phyloP scores from a whole-genome alignment of 1,140 invertebrate genomes.

The Archegozetes longisetosus region DNA sequence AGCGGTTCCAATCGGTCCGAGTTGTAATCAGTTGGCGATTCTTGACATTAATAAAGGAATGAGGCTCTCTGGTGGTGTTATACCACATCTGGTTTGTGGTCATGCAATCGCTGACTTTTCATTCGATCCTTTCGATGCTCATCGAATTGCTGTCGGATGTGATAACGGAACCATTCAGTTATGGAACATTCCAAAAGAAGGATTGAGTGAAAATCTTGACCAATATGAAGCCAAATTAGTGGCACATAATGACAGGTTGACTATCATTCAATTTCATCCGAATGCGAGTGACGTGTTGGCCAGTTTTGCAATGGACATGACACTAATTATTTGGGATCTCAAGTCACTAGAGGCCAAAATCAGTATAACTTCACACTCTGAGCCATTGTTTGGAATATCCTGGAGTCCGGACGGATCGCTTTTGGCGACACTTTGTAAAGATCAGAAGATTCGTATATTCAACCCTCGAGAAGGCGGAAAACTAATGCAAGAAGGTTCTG shows the following conservation, averaged over 20 bases:
- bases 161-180: slow-evolving; percentile 75
- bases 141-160: slow-evolving; percentile 62
- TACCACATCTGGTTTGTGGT: slow-evolving; percentile 69
- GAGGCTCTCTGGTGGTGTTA: slow-evolving; percentile 56
- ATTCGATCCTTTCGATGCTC: slow-evolving; percentile 77
- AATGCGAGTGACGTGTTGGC: slow-evolving; percentile 64
- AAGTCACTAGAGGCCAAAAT: slow-evolving; percentile 21
- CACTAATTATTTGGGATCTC: slow-evolving; percentile 64
- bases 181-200: slow-evolving; percentile 54
- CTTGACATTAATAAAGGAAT: slow-evolving; percentile 46
- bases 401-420: slow-evolving; percentile 77
- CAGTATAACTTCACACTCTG: slow-evolving; percentile 12
- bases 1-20: slow-evolving; percentile 67
- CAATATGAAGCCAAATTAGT: slow-evolving; percentile 37
- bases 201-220: slow-evolving; percentile 52
- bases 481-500: slow-evolving; percentile 56
- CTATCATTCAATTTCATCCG: slow-evolving; percentile 77
- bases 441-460: slow-evolving; percentile 65
- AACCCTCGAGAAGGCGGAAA: slow-evolving; percentile 44
- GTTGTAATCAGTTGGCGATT: slow-evolving; percentile 73
- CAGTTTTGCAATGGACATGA: slow-evolving; percentile 72
- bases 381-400: slow-evolving; percentile 61
- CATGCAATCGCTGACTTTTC: slow-evolving; percentile 76
- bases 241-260: slow-evolving; percentile 76
- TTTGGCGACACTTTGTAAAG: slow-evolving; percentile 71